A percentile compares a stretch with the other conserved stretches of the same genome.
These are phyloP conservation scores for Eulemur rubriventer DNA, from an alignment of 2,797 vertebrate genomes.

Conservation along the genomic window DNA sequence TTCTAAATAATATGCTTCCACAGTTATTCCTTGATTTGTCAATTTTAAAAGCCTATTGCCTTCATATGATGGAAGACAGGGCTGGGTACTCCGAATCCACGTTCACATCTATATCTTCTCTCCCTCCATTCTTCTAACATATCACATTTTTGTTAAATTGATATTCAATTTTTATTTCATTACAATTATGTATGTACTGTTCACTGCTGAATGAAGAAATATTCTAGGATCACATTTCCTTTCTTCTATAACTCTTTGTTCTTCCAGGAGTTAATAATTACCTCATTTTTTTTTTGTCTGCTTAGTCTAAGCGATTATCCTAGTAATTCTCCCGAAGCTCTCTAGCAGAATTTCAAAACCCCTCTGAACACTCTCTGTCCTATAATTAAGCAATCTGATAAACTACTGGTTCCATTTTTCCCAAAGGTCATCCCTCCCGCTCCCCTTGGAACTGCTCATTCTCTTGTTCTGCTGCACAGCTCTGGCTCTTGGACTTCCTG, in stretches of 20 bases:
- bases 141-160: conserved; percentile 56
- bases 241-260: conserved; percentile 59
- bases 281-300: conserved; percentile 32
- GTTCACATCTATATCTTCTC: neutral
- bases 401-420: neutral
- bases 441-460: rapidly evolving
- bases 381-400: neutral
- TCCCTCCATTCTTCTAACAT: neutral
- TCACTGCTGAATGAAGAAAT: conserved; percentile 51
- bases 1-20: neutral
- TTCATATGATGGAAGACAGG: neutral
- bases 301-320: conserved; percentile 40
- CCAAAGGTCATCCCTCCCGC: rapidly evolving
- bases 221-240: conserved; percentile 30
- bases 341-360: conserved; percentile 25
- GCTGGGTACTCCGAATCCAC: neutral
- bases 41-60: neutral
- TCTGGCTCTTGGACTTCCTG: neutral
- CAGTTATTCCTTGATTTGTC: neutral
- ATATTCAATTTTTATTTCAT: conserved; percentile 68
- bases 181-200: conserved; percentile 53
- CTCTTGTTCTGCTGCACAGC: neutral
- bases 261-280: conserved; percentile 63
- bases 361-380: neutral
- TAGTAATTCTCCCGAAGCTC: conserved; percentile 47